Conservation (phyloP, 2,888 invertebrate species). For the Tricholauxania praeusta region DNA sequence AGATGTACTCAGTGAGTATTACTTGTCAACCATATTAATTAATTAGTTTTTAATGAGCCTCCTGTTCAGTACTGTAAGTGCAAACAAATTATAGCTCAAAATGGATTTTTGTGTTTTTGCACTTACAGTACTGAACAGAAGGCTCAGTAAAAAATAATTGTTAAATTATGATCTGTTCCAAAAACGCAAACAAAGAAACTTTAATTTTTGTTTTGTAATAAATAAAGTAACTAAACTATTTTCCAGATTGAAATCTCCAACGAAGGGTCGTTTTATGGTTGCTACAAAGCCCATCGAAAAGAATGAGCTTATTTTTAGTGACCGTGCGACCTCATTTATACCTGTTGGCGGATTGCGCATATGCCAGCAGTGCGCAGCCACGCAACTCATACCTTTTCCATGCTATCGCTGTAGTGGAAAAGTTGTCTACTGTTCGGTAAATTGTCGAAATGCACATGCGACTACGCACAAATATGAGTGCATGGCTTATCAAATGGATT, state of each 20-base stretch:
- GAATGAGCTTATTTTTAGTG: constrained; percentile 83
- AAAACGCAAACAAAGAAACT: no score
- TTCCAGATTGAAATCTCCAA: constrained; percentile 24
- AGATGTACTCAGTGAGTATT: no score
- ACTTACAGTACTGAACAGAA: no score
- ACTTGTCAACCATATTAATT: no score
- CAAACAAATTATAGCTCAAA: no score
- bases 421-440: constrained; percentile 76
- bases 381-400: constrained; percentile 75
- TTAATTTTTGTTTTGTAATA: no score
- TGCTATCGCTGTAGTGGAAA: constrained; percentile 75
- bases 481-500: constrained; percentile 72
- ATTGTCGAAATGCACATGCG: constrained; percentile 72
- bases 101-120: no score
- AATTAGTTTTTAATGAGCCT: no score
- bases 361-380: constrained; percentile 82
- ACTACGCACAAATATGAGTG: constrained; percentile 81
- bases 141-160: no score
- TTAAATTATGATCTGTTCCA: no score
- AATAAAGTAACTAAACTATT: neutral
- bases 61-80: no score
- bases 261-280: constrained; percentile 62
- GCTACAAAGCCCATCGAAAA: constrained; percentile 72
- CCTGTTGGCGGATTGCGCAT: constrained; percentile 69
- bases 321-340: constrained; percentile 85